Evolutionary conservation across 2,113 vertebrate species (phyloP), one percentile per base, ranked within the genome.

Genomic region (Equus przewalskii): DNA sequence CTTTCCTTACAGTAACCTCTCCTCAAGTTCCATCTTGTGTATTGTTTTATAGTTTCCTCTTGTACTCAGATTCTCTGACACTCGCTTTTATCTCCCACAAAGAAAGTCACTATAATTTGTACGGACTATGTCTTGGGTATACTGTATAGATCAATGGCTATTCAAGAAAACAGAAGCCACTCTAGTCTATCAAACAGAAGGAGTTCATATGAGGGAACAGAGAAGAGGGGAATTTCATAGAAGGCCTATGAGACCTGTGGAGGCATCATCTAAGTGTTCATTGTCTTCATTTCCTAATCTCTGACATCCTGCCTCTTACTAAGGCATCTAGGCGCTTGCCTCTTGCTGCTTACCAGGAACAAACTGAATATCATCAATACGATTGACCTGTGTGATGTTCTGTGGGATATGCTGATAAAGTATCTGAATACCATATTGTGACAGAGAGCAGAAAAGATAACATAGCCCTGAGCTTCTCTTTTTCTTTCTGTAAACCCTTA

Each of bases 111-210:
- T 84, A 10, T 51, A 72, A 60, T 72, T 73, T 92, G 14, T 67
- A 86, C 8, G 18, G 62, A 86, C 80, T 76, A 36, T 76, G 3
- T 84, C 46, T 96, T 72, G 62, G 13, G 28, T 84, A 75, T 80
- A 73, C 46, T 84, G 12, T 62, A 41, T 62, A 80, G 58, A 6
- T 49, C 79, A 70, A 58, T 18, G 62, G 13, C 44, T 69, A 62
- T 46, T 86, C 41, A 89, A 81, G 46, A 94, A 70, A 87, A 62
- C 18, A 41, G 26, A 95, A 97, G 46, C 9, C 22, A 79, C 51
- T 89, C 12, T 65, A 11, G 1, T 75, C 21, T 84, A 87, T 79
- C 26, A 60, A 75, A 70, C 19, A 56, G 28, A 84, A 58, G 28
- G 11, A 62, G 65, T 75, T 95, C 10, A 21, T 12, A 46, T 44